Evolutionary conservation across 2,113 vertebrate genomes (phyloP), one percentile per base, ranked within the genome.

Genomic region (Ramphastos sulfuratus): DNA sequence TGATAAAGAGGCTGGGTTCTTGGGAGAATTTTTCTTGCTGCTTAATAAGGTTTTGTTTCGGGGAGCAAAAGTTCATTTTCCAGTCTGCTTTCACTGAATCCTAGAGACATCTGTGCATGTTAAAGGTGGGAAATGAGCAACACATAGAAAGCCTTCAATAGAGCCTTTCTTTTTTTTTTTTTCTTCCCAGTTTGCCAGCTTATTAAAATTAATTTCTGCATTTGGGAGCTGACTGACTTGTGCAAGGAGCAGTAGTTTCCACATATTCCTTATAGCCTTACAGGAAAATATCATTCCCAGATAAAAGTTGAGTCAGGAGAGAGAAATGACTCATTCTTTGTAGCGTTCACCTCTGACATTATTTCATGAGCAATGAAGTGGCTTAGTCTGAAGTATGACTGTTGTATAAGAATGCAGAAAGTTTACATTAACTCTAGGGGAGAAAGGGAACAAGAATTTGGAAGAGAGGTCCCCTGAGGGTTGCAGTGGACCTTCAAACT

Each of bases 221-320:
- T 28, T 48, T 15, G 33, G 78, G 60, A 93, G 24, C 31, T 81
- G 71, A 44, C 23, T 60, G 81, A 35, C 48, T 91, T 85, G 1
- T 81, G 60, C 75, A 37, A 87, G 72, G 64, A 91, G 23, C 69
- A 85, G 35, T 35, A 33, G 37, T 58, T 93, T n/a, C 56, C 33
- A 46, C 31, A 56, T 89, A 30, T 89, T 95, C 64, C 82, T 48
- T 77, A 2, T 15, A 65, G 82, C 27, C 54, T 81, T 19, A 7
- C 64, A 82, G 85, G 33, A 78, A 75, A 88, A 85, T 2, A 76
- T 15, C 46, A 56, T 87, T 94, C 56, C 56, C 0, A 1, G 85
- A 28, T 42, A 74, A n/a, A 37, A 71, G 58, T 67, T 89, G 89
- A 96, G 93, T 91, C 91, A 87, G 54, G 72, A 91, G 71, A 70